Percentiles rank a stretch among this genome's conserved stretches.
Conservation (phyloP, 2,113 vertebrate genomes). For the Corydoras sp. region DNA sequence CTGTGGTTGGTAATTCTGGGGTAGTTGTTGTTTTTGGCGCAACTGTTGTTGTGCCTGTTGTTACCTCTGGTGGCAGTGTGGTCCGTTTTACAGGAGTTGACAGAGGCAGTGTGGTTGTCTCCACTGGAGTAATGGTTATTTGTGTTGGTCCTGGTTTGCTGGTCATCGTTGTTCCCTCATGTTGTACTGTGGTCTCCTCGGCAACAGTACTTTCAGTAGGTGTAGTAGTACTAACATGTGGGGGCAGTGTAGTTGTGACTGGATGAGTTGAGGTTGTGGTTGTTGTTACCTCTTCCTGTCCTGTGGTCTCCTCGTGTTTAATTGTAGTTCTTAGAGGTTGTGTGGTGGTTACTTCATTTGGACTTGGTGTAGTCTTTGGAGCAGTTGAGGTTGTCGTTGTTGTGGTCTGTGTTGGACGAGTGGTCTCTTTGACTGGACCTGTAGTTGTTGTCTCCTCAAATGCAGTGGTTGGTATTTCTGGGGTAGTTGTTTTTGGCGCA, state of each 20-base stretch:
- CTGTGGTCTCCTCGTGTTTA: background rate
- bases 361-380: background rate
- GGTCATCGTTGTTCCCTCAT: too few species aligned
- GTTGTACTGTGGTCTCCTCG: too few species aligned
- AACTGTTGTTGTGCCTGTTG: background rate
- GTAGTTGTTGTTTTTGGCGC: background rate
- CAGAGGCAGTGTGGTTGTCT: background rate
- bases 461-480: slow-evolving; percentile 8
- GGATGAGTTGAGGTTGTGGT: background rate
- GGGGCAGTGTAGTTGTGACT: background rate
- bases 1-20: slow-evolving; percentile 5
- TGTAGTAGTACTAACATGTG: background rate
- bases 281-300: background rate
- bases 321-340: background rate
- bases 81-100: background rate
- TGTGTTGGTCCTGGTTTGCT: too few species aligned
- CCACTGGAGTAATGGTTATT: too few species aligned
- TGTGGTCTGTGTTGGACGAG: background rate
- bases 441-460: slow-evolving; percentile 1
- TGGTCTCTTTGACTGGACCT: background rate
- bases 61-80: slow-evolving; percentile 9
- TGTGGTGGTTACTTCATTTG: slow-evolving; percentile 4
- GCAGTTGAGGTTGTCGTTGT: slow-evolving; percentile 4
- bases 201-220: too few species aligned
- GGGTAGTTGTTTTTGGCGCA: background rate